These are phyloP conservation scores for Bombus soroeensis DNA, from an alignment of 1,140 invertebrate genomes.

Conservation along the genomic window DNA sequence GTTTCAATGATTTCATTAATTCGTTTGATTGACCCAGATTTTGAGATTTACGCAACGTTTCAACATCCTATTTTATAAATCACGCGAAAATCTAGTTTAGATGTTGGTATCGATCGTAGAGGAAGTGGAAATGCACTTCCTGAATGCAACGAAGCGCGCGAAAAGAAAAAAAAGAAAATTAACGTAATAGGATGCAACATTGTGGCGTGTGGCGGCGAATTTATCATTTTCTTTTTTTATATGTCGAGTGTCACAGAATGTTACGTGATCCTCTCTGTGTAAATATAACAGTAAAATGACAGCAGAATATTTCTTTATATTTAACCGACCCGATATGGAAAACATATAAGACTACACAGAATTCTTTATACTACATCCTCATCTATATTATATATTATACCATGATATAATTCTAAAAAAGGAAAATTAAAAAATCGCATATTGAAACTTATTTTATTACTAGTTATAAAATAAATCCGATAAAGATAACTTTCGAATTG, in stretches of 20 bases:
- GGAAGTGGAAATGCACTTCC: slow-evolving; percentile 44
- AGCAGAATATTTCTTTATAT: not conserved
- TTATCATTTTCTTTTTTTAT: not conserved
- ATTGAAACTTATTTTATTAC: not conserved
- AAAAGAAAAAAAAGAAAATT: slow-evolving; percentile 6
- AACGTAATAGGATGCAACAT: slow-evolving; percentile 42
- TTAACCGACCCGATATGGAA: too few species aligned
- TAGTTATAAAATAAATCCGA: not conserved
- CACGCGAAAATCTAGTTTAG: slow-evolving; percentile 33
- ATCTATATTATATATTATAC: not conserved
- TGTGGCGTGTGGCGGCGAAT: not conserved
- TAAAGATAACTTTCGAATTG: not conserved
- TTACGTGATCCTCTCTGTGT: not conserved
- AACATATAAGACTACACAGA: too few species aligned
- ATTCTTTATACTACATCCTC: too few species aligned
- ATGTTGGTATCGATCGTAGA: slow-evolving; percentile 13
- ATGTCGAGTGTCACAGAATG: not conserved
- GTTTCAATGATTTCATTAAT: not conserved
- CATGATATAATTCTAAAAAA: not conserved
- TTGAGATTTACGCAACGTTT: not conserved
- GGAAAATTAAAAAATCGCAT: not conserved
- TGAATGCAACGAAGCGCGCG: slow-evolving; percentile 19
- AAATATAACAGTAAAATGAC: not conserved
- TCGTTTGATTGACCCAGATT: not conserved
- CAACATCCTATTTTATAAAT: slow-evolving; percentile 4